Evolutionary conservation across 2,113 vertebrate species (phyloP).

Genomic region (Donacobius atricapilla): DNA sequence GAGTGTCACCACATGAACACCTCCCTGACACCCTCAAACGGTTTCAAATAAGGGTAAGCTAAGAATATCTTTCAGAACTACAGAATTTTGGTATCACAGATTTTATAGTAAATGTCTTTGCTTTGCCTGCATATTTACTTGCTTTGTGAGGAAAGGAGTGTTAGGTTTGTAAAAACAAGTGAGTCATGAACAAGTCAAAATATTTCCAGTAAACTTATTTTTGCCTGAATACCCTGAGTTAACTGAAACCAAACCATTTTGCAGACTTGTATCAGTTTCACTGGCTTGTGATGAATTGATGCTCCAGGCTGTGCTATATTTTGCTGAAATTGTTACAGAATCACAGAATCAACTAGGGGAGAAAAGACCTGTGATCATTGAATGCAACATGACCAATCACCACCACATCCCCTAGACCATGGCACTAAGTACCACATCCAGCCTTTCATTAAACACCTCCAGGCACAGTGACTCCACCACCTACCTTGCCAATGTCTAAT

Average conservation of each 20-base stretch:
- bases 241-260: conserved; percentile 3
- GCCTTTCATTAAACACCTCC: background rate
- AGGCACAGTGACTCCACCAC: background rate
- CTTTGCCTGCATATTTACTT: background rate
- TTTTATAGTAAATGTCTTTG: background rate
- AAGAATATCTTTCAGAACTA: background rate
- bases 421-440: background rate
- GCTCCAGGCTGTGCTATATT: background rate
- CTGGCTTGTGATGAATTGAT: background rate
- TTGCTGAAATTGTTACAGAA: background rate
- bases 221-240: background rate
- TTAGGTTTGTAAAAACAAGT: conserved; percentile 1
- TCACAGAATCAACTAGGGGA: background rate
- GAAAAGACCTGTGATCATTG: background rate
- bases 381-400: background rate
- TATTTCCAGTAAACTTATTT: conserved; percentile 29
- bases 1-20: background rate
- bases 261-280: background rate
- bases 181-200: conserved; percentile 15
- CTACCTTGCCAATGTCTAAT: background rate
- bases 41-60: background rate
- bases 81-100: background rate
- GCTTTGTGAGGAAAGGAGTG: background rate
- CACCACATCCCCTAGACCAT: background rate
- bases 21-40: fast-evolving